phyloP scores from a whole-genome alignment of 2,113 vertebrate genomes.

The Oriolus oriolus region DNA sequence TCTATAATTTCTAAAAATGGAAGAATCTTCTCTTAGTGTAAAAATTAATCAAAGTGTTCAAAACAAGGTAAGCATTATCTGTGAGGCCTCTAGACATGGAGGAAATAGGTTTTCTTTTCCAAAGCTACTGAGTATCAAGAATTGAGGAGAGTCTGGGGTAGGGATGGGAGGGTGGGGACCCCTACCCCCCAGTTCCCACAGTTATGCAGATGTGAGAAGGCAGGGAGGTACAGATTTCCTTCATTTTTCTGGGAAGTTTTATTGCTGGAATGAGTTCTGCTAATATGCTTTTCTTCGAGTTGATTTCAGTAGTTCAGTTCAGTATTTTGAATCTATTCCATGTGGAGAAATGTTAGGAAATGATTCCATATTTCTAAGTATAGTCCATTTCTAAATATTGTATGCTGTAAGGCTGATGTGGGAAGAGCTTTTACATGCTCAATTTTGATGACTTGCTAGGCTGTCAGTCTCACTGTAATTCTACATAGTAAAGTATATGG shows the following conservation, averaged over 20 bases:
- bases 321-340: neutral
- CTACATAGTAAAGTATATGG: neutral
- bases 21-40: neutral
- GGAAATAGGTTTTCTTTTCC: neutral
- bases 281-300: neutral
- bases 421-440: neutral
- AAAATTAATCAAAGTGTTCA: neutral
- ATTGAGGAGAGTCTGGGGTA: accelerated
- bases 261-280: neutral
- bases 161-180: neutral
- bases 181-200: accelerated
- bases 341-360: neutral
- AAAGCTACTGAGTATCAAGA: neutral
- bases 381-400: neutral
- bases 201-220: neutral
- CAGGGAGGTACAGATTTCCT: neutral
- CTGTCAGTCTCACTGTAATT: neutral
- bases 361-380: neutral
- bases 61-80: neutral
- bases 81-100: neutral
- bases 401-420: neutral
- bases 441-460: neutral
- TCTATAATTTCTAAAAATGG: neutral
- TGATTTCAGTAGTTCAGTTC: neutral
- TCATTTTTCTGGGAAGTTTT: neutral